Evolutionary conservation across 2,797 vertebrate genomes (phyloP).

Genomic region (Coccyzus lansbergi): DNA sequence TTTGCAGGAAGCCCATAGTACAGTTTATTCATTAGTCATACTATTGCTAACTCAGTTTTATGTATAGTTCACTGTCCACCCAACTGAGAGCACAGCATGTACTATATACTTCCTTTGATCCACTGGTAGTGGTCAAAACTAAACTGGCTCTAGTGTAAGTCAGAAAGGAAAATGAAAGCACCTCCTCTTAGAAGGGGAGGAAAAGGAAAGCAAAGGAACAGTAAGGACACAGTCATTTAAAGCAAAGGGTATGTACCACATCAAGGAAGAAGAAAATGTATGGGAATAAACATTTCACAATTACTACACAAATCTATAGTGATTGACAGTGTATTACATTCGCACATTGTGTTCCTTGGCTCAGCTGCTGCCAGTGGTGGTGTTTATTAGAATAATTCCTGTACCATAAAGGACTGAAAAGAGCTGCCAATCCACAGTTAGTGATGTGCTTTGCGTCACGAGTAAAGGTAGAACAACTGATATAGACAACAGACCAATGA

Average conservation of each 20-base stretch:
- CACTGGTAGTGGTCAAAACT: not conserved
- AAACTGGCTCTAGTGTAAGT: not conserved
- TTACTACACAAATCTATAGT: not conserved
- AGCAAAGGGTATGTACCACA: not conserved
- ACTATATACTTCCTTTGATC: conserved; percentile 21
- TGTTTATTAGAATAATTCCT: not conserved
- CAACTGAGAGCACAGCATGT: conserved; percentile 23
- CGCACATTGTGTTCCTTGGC: not conserved
- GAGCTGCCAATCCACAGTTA: not conserved
- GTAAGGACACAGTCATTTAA: not conserved
- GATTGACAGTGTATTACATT: not conserved
- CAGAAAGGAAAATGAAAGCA: conserved; percentile 36
- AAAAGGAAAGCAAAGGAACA: not conserved
- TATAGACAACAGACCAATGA: not conserved
- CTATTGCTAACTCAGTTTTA: conserved; percentile 35
- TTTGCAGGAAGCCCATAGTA: conserved; percentile 15
- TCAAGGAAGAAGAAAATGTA: not conserved
- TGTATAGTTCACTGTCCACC: not conserved
- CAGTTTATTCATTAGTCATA: conserved; percentile 41
- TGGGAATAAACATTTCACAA: not conserved
- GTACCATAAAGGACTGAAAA: not conserved
- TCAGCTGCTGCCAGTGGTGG: not conserved
- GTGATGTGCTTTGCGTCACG: not conserved
- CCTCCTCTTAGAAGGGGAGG: not conserved
- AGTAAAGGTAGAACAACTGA: not conserved